These are phyloP conservation scores for Scaptomyza cyrtandrae DNA, from an alignment of 2,888 invertebrate species.

Conservation along the genomic window DNA sequence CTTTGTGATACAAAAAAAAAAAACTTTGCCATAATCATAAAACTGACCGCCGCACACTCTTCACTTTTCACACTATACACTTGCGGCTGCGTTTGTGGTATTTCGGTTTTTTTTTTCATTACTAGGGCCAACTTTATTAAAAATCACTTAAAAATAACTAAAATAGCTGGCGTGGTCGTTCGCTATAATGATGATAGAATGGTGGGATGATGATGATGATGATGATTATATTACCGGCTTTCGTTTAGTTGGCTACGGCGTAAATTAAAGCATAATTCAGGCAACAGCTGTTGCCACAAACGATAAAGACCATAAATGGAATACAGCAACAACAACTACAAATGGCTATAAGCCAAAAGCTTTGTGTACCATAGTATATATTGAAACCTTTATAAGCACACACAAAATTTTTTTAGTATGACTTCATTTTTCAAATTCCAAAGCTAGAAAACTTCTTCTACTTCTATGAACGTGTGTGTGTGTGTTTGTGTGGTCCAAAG, in stretches of 20 bases:
- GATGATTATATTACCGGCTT: slow-evolving; percentile 34
- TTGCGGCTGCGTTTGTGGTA: slow-evolving; percentile 39
- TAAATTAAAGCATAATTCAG: slow-evolving; percentile 77
- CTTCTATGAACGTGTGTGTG: background rate
- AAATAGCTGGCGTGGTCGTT: slow-evolving; percentile 61
- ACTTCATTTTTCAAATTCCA: slow-evolving; percentile 76
- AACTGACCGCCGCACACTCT: slow-evolving; percentile 40
- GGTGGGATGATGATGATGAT: slow-evolving; percentile 7
- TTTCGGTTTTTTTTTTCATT: slow-evolving; percentile 1
- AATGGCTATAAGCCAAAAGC: slow-evolving; percentile 52
- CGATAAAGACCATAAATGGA: slow-evolving; percentile 79
- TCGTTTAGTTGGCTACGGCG: slow-evolving; percentile 59
- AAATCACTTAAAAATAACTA: slow-evolving; percentile 79
- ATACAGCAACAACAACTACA: slow-evolving; percentile 47
- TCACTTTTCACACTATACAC: slow-evolving; percentile 36
- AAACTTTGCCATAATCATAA: slow-evolving; percentile 57
- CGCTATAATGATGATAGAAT: slow-evolving; percentile 20
- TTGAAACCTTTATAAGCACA: slow-evolving; percentile 74
- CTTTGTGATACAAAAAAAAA: slow-evolving; percentile 24
- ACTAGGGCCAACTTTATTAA: slow-evolving; percentile 70
- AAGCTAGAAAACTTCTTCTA: slow-evolving; percentile 1
- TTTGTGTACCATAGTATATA: background rate
- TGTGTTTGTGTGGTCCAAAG: background rate
- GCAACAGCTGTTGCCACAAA: slow-evolving; percentile 80
- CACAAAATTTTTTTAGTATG: slow-evolving; percentile 59